Percentiles rank a stretch among this genome's conserved stretches.
Evolutionary conservation across 2,888 invertebrate species (phyloP).

Genomic region (Bruchidius siliquastri): DNA sequence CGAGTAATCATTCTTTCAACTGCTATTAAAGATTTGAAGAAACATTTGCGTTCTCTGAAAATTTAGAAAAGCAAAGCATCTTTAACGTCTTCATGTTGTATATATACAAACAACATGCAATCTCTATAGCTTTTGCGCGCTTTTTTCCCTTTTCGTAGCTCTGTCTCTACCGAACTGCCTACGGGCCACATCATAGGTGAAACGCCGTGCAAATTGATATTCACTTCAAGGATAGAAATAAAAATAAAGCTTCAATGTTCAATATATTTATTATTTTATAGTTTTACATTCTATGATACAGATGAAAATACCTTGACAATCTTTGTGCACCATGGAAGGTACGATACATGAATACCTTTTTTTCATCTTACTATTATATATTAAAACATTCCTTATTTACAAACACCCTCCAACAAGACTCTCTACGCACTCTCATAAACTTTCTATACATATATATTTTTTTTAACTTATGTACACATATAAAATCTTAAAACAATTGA

Average conservation of each 20-base stretch:
- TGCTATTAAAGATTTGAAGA: too few relatives aligned
- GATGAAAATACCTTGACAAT: slow-evolving; percentile 27
- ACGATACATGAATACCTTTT: slow-evolving; percentile 30
- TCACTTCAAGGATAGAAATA: neutral
- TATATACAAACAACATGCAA: too few relatives aligned
- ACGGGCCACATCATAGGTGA: too few relatives aligned
- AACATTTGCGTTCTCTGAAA: too few relatives aligned
- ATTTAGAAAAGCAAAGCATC: too few relatives aligned
- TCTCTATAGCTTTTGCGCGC: too few relatives aligned
- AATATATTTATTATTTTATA: slow-evolving; percentile 3
- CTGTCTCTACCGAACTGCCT: too few relatives aligned
- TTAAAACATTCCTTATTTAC: slow-evolving; percentile 10
- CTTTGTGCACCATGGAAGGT: slow-evolving; percentile 32
- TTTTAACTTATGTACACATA: slow-evolving; percentile 21
- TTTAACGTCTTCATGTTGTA: too few relatives aligned
- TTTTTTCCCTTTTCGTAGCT: too few relatives aligned
- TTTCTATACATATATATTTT: slow-evolving; percentile 13
- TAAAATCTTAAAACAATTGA: slow-evolving; percentile 22
- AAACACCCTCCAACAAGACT: slow-evolving; percentile 28
- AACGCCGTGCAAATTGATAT: too few relatives aligned
- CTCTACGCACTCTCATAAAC: slow-evolving; percentile 19
- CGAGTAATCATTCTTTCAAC: neutral
- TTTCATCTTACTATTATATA: slow-evolving; percentile 6
- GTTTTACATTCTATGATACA: slow-evolving; percentile 17
- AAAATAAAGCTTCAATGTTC: neutral